These are phyloP conservation scores for Teleogryllus oceanicus DNA, from an alignment of 2,888 invertebrate genomes.

Conservation along the genomic window DNA sequence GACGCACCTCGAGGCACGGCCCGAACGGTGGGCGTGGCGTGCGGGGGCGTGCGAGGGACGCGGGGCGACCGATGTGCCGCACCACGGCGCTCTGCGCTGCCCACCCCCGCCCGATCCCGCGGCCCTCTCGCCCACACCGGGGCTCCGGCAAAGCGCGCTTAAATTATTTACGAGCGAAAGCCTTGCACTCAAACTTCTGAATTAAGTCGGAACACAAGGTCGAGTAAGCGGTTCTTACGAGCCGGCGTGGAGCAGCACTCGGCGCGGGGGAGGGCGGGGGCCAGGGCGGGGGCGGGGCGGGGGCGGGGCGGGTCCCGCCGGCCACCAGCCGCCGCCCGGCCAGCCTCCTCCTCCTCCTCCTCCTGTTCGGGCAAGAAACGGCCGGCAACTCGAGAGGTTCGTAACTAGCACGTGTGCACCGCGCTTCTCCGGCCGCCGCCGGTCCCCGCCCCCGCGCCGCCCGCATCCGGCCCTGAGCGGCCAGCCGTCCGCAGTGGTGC, in stretches of 20 bases:
- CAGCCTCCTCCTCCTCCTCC: background rate
- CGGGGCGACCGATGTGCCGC: too few species aligned
- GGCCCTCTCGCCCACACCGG: background rate
- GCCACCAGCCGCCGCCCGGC: background rate
- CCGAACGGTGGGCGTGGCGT: too few species aligned
- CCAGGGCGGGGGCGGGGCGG: too few species aligned
- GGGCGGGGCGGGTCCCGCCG: background rate
- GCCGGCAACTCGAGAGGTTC: conserved; percentile 8
- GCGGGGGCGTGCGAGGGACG: too few species aligned
- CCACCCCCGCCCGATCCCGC: background rate
- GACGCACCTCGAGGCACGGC: too few species aligned
- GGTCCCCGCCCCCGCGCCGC: background rate
- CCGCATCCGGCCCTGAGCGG: background rate
- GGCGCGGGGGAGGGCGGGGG: background rate
- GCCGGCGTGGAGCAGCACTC: background rate
- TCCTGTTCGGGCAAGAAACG: background rate
- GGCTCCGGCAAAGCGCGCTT: background rate
- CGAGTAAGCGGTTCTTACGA: conserved; percentile 2
- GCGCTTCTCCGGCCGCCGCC: background rate
- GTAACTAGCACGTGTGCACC: conserved; percentile 1
- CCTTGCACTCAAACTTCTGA: conserved; percentile 18
- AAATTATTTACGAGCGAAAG: conserved; percentile 18
- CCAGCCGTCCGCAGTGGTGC: background rate
- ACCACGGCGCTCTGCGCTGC: background rate
- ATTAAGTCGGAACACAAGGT: conserved; percentile 18